Conservation (phyloP, 2,888 invertebrate genomes). For the Tetranychus truncatus region DNA sequence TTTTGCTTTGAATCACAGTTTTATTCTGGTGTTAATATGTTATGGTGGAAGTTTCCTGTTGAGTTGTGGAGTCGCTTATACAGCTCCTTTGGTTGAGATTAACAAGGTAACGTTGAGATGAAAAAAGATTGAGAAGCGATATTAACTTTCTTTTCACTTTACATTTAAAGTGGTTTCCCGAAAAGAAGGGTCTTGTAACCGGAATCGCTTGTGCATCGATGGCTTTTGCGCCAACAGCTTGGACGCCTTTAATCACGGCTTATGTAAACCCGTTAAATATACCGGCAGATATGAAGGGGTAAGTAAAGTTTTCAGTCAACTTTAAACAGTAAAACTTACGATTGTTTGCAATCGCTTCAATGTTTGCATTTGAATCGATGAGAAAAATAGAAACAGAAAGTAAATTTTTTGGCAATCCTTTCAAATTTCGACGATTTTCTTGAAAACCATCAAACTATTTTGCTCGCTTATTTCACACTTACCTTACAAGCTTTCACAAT, state of each 20-base stretch:
- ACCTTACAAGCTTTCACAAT: too few species aligned
- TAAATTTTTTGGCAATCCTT: too few species aligned
- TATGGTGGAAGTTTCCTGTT: slow-evolving; percentile 21
- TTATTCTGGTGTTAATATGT: slow-evolving; percentile 16
- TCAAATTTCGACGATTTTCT: too few species aligned
- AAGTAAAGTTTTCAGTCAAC: neutral
- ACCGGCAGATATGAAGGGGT: slow-evolving; percentile 17
- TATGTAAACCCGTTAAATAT: slow-evolving; percentile 18
- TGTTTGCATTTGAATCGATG: neutral
- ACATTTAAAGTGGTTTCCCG: slow-evolving; percentile 16
- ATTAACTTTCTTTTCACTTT: neutral
- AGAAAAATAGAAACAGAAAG: too few species aligned
- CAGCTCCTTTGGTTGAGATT: slow-evolving; percentile 18
- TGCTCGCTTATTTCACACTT: too few species aligned
- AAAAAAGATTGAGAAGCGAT: neutral
- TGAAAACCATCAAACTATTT: too few species aligned
- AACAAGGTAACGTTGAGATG: slow-evolving; percentile 14
- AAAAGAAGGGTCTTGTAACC: slow-evolving; percentile 19
- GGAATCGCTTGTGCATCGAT: slow-evolving; percentile 19
- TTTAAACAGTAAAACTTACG: neutral
- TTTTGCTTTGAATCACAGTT: slow-evolving; percentile 19
- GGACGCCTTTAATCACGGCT: slow-evolving; percentile 19
- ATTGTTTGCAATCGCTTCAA: neutral
- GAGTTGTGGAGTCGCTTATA: slow-evolving; percentile 16
- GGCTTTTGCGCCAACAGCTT: slow-evolving; percentile 19